Evolutionary conservation across 1,140 invertebrate genomes (phyloP), one percentile per base, ranked within the genome.

Genomic region (Sitophilus oryzae): DNA sequence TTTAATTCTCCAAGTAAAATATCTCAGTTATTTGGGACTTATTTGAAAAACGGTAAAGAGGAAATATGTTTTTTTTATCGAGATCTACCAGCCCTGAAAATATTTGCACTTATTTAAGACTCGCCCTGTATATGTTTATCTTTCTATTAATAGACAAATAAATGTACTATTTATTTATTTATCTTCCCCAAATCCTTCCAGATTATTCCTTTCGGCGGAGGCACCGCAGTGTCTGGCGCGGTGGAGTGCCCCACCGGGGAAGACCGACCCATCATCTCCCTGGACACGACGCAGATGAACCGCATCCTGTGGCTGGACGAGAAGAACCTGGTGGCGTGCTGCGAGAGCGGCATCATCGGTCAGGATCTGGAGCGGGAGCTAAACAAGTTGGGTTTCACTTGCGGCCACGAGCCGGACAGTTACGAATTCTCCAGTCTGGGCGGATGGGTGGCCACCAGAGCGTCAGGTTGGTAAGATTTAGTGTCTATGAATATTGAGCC

Each of bases 371-470:
- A 95, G 71, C 73, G 83, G 0, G 84, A 88, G 64, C 74, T 93
- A 52, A 77, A 80, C 8, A 70, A 78, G 1, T 69, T 80, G 25
- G 88, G 88, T 0, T 83, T 84, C 56, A 93, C 90, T 1, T 82
- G 86, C 3, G 91, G 91, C 0, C 96, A 98, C 73, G 96, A 98
- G 71, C 96, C 96, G 0, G 96, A 99, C 72, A 97, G 93, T 5
- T 95, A 93, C 72, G 96, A 98, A 74, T 98, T 98, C 71, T 92
- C 89, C 10, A 96, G 94, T 59, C 76, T 98, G 6, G 96, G 96
- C 10, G 96, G 96, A n/a, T 99, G 96, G 96, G 91, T 99, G 9
- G 94, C 96, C 0, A 99, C 96, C 0, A 75, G 95, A 61, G 96
- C 96, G 0, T 97, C 93, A 18, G 67, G 65, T 66, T 40, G 50